Evolutionary conservation across 1,140 invertebrate species (phyloP), one percentile per base, ranked within the genome.

Genomic region (Oncopodura yosiiana): DNA sequence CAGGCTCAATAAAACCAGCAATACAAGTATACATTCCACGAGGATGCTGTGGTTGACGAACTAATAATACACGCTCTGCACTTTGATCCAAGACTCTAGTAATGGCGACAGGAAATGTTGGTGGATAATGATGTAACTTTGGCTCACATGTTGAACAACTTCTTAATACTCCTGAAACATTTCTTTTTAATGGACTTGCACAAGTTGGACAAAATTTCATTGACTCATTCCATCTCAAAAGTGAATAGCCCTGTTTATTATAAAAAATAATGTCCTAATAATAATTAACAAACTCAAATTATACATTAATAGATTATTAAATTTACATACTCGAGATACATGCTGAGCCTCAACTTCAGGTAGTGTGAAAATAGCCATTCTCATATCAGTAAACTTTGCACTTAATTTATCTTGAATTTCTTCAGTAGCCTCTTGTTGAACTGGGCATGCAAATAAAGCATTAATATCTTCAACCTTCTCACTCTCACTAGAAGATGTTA

Each of bases 1-100:
- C 75, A 64, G 75, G 70, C 66, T 78, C 76, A 61, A 77, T 71
- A 56, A 78, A 80, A 16, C 78, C 78, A 29, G 78, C 77, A 39
- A 80, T 69, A 64, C 74, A 77, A 3, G 76, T 77, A 60, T 68
- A 80, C 71, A 80, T 76, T 42, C 74, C 73, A 8, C 66, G 64
- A 12, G 73, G 74, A 63, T 74, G 73, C 23, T 67, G 65, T 29
- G 70, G 70, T 60, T 74, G 71, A 37, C 76, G 61, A 3, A 78
- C 77, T 5, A 80, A 65, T 12, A 80, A 65, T 49, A 73, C 70
- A 51, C 70, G 69, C 42, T 71, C 70, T 14, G 71, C 65, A 45
- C 67, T 63, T 48, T 67, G 60, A 58, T 77, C 72, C 3, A 70
- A 64, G 39, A 80, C 72, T 6, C 78, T 59, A 56, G 74, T 71